These are phyloP conservation scores for Sphaeridia pumilis DNA, from an alignment of 2,888 invertebrate species.

Conservation along the genomic window DNA sequence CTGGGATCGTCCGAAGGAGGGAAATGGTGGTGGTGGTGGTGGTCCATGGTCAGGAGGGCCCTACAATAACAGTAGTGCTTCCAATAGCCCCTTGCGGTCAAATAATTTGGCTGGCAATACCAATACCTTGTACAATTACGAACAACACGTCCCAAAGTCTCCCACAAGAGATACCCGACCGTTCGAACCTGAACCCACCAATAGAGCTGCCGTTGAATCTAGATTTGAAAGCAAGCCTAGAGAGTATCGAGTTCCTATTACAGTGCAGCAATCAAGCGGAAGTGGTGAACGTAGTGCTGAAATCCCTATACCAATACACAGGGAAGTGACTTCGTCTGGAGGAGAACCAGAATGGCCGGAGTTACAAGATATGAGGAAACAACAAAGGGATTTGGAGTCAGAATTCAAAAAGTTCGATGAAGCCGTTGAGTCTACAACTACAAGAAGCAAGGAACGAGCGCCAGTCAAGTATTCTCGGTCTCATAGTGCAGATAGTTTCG, in stretches of 20 bases:
- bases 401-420: background rate
- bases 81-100: no score
- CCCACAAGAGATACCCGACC: no score
- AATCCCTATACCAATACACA: background rate
- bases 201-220: no score
- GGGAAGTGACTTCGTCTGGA: conserved; percentile 1
- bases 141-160: no score
- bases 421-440: background rate
- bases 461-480: conserved; percentile 9
- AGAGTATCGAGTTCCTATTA: conserved; percentile 5
- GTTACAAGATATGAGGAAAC: conserved; percentile 4
- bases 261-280: conserved; percentile 6
- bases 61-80: no score
- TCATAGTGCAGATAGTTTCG: conserved; percentile 10
- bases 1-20: background rate
- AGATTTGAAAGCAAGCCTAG: no score
- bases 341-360: conserved; percentile 5
- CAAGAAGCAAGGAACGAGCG: background rate
- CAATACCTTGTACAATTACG: no score
- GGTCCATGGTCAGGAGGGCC: no score
- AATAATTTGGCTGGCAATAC: no score
- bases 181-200: no score
- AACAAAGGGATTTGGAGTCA: background rate
- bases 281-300: background rate
- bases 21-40: background rate